phyloP scores from a whole-genome alignment of 2,888 invertebrate genomes.

The Macrophya annulata region DNA sequence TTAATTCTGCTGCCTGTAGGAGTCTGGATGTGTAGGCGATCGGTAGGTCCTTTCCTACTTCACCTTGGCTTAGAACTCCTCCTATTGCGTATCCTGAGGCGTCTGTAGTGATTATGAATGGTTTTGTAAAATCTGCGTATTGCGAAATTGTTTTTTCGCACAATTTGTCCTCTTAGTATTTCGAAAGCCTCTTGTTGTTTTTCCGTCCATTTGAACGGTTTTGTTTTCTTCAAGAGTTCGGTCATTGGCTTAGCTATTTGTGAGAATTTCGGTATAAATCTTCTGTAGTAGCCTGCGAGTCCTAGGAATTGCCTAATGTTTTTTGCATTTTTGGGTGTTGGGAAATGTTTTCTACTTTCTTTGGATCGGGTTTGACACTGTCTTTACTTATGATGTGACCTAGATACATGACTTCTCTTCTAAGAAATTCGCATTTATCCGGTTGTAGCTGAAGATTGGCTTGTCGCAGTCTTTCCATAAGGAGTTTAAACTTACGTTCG shows the following conservation, averaged over 20 bases:
- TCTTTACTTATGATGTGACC: slow-evolving; percentile 57
- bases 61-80: slow-evolving; percentile 51
- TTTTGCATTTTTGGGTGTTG: slow-evolving; percentile 3
- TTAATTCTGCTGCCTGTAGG: slow-evolving; percentile 58
- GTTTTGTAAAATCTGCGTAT: slow-evolving; percentile 48
- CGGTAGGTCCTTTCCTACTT: slow-evolving; percentile 57
- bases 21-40: slow-evolving; percentile 61
- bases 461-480: slow-evolving; percentile 51
- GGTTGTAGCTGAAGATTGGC: slow-evolving; percentile 53
- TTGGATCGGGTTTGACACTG: slow-evolving; percentile 57
- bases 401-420: slow-evolving; percentile 56
- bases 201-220: background rate
- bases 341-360: slow-evolving; percentile 50
- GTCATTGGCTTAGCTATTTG: slow-evolving; percentile 24
- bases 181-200: background rate
- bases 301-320: slow-evolving; percentile 23
- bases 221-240: background rate
- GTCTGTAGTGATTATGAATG: slow-evolving; percentile 57
- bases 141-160: slow-evolving; percentile 30
- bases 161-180: background rate
- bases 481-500: slow-evolving; percentile 30
- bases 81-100: slow-evolving; percentile 57
- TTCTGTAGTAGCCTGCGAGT: slow-evolving; percentile 23
- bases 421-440: slow-evolving; percentile 58
- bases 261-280: background rate